Evolutionary conservation across 2,888 invertebrate species (phyloP), one percentile per base, ranked within the genome.

Genomic region (Steinernema hermaphroditum): DNA sequence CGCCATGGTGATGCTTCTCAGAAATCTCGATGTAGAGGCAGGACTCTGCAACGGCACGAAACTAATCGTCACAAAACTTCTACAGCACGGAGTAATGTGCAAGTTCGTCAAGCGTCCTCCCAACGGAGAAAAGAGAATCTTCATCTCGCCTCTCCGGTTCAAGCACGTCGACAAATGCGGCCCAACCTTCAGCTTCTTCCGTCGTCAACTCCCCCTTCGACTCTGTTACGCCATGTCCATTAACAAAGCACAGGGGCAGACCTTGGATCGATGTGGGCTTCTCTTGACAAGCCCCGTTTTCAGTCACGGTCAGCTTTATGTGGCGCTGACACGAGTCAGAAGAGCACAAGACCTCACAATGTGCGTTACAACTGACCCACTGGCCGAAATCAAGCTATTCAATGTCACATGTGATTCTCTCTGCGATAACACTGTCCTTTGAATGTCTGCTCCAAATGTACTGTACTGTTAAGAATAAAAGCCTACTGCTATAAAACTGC

Each of bases 11-110:
- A n/a, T n/a, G n/a, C n/a, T n/a, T n/a, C n/a, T n/a, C n/a, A n/a
- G n/a, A n/a, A n/a, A n/a, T n/a, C n/a, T 69, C 16, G 69, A 69
- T 27, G 69, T 69, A 34, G 69, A 32, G 22, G 32, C 69, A 32
- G 69, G 69, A 37, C 69, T 69, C 69, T 37, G 37, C n/a, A 69
- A 69, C 41, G 69, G 69, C 14, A 37, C 69, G 41, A 69, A 41
- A 41, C 32, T 69, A 16, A 19, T 69, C 41, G 41, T 69, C n/a
- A 41, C 9, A n/a, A n/a, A n/a, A n/a, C n/a, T n/a, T n/a, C n/a
- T n/a, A n/a, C n/a, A n/a, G n/a, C n/a, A n/a, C n/a, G n/a, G n/a
- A 37, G 41, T 69, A n/a, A n/a, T 32, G 37, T 69, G 69, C 69
- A 14, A 16, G 14, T 32, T 69, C 22, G n/a, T 37, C 9, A 19